Base-by-base conservation (phyloP, 2,113 vertebrate genomes). In the Eublepharis macularius region DNA sequence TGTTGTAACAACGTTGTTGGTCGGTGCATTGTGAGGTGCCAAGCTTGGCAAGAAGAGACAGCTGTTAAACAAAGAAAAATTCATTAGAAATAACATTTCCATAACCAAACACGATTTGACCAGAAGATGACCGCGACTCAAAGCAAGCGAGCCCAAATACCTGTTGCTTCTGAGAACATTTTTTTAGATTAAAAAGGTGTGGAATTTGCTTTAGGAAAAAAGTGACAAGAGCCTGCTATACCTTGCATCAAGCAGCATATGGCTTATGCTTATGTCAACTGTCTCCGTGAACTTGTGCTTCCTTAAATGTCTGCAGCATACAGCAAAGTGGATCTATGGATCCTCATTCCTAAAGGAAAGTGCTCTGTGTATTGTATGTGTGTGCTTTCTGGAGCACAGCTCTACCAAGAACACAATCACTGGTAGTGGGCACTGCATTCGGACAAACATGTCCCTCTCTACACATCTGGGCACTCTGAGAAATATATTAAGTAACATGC, bases 21-120 rank as follows among this genome's bases (percentile, higher is more conserved):
- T 97, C 39, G 97, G 97, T 2, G 97, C 97, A 14, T 99, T 99
- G 89, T 99, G 99, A 45, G 99, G 99, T 66, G 99, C 99, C 95
- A 99, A 94, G 87, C 98, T 99, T 85, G 98, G 99, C 91, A 99
- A 95, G 91, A 99, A 99, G 86, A 99, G 95, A 90, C 98, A 99
- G 81, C 99, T 99, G 92, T 87, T 49, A 87, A 88, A 76, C 29
- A 89, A 84, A 89, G 65, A 92, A 1, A 68, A 80, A 65, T 9
- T 80, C 3, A 49, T 3, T 9, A 14, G 41, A 43, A 80, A 34
- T 24, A 60, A 16, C 26, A 14, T 4, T 76, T 84, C 34, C n/a
- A 41, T 26, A n/a, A n/a, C 45, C 41, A n/a, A 54, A n/a, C 51
- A 26, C 16, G 45, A 60, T 54, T 70, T 70, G 69, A 34, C 69